Percentiles rank a stretch among this genome's conserved stretches.
Conservation (phyloP, 2,113 vertebrate species). For the Turnix velox region DNA sequence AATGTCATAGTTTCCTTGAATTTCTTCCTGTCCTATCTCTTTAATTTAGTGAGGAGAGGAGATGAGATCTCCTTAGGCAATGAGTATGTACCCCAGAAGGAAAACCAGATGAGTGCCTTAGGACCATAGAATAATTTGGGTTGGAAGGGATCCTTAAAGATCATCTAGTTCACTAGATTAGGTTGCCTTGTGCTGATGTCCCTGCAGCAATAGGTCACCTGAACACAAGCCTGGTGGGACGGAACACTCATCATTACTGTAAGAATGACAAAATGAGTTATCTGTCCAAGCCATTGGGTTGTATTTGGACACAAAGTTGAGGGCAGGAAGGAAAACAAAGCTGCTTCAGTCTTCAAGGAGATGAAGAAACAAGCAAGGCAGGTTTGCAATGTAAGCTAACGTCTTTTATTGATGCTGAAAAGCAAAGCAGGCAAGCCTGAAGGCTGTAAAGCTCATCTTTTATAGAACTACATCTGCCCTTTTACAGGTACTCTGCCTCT, state of each 20-base stretch:
- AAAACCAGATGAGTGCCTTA: background rate
- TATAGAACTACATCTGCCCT: background rate
- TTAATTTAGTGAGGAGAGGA: background rate
- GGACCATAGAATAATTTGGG: no score
- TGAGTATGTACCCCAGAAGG: background rate
- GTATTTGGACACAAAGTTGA: background rate
- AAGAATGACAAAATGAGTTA: accelerated
- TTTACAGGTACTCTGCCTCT: constrained; percentile 4
- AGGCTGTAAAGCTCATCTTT: background rate
- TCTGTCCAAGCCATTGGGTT: background rate
- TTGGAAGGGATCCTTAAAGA: no score
- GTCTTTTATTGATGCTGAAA: background rate
- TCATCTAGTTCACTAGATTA: no score
- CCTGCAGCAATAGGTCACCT: background rate
- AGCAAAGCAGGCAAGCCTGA: background rate
- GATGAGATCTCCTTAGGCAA: background rate
- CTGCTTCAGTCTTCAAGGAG: background rate
- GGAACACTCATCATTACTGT: background rate
- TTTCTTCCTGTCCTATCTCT: background rate
- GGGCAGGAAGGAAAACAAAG: background rate
- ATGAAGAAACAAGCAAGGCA: background rate
- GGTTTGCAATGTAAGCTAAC: background rate
- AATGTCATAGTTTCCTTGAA: background rate
- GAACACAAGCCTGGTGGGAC: accelerated
- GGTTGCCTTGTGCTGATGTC: background rate